phyloP scores from a whole-genome alignment of 2,888 invertebrate species.

The Dryomyza anilis region DNA sequence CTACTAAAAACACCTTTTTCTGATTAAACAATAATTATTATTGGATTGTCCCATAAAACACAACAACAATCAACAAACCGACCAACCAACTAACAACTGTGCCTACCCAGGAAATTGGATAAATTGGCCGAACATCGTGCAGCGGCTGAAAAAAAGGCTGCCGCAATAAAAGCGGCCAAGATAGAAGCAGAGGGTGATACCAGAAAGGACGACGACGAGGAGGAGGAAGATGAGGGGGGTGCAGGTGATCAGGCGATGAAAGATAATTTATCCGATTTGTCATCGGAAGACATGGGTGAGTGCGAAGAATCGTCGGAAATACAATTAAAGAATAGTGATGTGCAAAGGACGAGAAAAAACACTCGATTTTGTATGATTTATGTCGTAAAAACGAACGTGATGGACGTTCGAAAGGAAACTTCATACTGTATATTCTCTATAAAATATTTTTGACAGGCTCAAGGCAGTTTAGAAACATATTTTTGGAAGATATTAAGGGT shows the following conservation, averaged over 20 bases:
- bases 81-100: background rate
- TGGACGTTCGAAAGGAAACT: too few relatives aligned
- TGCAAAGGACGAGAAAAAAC: too few relatives aligned
- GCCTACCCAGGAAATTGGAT: slow-evolving; percentile 40
- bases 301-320: slow-evolving; percentile 27
- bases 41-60: slow-evolving; percentile 43
- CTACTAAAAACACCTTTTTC: slow-evolving; percentile 30
- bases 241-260: slow-evolving; percentile 22
- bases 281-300: slow-evolving; percentile 37
- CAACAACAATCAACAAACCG: slow-evolving; percentile 29
- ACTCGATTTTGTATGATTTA: too few relatives aligned
- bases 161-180: slow-evolving; percentile 23
- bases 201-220: slow-evolving; percentile 23
- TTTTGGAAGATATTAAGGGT: too few relatives aligned
- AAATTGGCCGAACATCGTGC: slow-evolving; percentile 36
- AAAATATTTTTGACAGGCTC: too few relatives aligned
- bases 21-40: slow-evolving; percentile 45
- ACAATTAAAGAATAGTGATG: slow-evolving; percentile 28
- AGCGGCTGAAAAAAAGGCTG: slow-evolving; percentile 32
- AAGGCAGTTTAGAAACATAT: too few relatives aligned
- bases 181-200: slow-evolving; percentile 35
- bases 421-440: too few relatives aligned
- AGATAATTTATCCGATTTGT: slow-evolving; percentile 30
- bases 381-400: too few relatives aligned
- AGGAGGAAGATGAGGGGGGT: slow-evolving; percentile 39